Conservation (phyloP, 2,113 vertebrate species). For the Zingel zingel region DNA sequence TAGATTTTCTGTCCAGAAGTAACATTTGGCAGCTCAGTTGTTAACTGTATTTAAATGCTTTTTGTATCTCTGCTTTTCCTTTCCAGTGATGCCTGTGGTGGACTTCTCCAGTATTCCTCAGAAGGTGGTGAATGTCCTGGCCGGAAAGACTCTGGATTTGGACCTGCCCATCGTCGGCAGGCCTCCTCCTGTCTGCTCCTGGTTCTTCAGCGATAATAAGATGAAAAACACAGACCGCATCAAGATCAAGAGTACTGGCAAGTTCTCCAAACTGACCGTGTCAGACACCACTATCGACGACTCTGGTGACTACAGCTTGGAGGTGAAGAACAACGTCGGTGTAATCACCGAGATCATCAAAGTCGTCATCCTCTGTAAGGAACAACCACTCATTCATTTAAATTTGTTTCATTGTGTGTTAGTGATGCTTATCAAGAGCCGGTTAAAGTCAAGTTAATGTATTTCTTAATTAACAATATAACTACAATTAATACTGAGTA, state of each 20-base stretch:
- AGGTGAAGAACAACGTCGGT: conserved; percentile 93
- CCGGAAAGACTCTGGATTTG: conserved; percentile 93
- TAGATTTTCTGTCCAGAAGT: not conserved
- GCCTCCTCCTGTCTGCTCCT: conserved; percentile 92
- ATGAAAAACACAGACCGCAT: conserved; percentile 91
- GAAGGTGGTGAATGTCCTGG: conserved; percentile 91
- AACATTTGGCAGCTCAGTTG: not conserved
- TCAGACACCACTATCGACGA: conserved; percentile 94
- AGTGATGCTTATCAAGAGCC: not conserved
- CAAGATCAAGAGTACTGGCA: conserved; percentile 90
- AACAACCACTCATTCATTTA: not conserved
- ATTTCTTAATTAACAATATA: not conserved
- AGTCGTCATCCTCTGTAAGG: conserved; percentile 95
- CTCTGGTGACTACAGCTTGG: conserved; percentile 92
- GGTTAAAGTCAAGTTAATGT: not conserved
- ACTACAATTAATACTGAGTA: not conserved
- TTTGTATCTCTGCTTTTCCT: not conserved
- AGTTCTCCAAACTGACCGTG: conserved; percentile 90
- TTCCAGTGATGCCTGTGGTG: conserved; percentile 91
- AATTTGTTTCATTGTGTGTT: not conserved
- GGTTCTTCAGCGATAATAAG: conserved; percentile 92
- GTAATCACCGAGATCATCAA: conserved; percentile 90
- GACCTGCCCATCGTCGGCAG: conserved; percentile 92
- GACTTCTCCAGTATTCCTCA: conserved; percentile 94
- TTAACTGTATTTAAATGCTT: no score